Evolutionary conservation across 2,113 vertebrate genomes (phyloP), one percentile per base, ranked within the genome.

Genomic region (Corvus hawaiiensis): DNA sequence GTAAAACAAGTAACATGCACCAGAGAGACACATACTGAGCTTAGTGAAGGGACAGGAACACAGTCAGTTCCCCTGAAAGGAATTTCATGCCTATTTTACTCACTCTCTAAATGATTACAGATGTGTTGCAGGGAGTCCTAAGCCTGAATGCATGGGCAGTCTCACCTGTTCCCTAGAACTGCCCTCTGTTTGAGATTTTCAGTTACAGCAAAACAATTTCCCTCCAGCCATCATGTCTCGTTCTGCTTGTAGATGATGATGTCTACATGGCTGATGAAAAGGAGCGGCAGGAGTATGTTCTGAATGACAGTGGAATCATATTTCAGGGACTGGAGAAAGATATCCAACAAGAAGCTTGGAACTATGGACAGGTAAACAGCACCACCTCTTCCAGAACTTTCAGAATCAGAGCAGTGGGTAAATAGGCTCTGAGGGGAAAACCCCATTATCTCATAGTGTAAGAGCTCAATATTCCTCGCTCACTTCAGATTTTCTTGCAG

Each of bases 301-400:
- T 99, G 95, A 98, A 97, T 13, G 99, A 99, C 62, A 94, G 97
- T 10, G 99, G 99, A 16, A 98, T 98, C 95, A 98, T 99, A 93
- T 99, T 98, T 93, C 98, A 98, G 26, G 99, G 99, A 15, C 30
- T 98, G 39, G 97, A 89, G 9, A 98, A 98, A 15, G 96, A 98
- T n/a, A 89, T 99, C 51, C 46, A 98, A 14, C 78, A 97, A 95
- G 98, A 98, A 58, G 78, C 98, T 80, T 99, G 99, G 99, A 98
- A 98, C 96, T 99, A 98, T 22, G 99, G 98, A 56, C 99, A 99
- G 98, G 96, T 97, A 96, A 95, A 76, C 6, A 83, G 46, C 67
- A 83, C 2, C 54, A 49, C 6, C 7, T 63, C 48, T 44, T 64
- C 11, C 46, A 83, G 54, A 88, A 43, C 24, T 64, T 35, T 68